Conservation (phyloP, 2,888 invertebrate species). For the Caenorhabditis japonica region DNA sequence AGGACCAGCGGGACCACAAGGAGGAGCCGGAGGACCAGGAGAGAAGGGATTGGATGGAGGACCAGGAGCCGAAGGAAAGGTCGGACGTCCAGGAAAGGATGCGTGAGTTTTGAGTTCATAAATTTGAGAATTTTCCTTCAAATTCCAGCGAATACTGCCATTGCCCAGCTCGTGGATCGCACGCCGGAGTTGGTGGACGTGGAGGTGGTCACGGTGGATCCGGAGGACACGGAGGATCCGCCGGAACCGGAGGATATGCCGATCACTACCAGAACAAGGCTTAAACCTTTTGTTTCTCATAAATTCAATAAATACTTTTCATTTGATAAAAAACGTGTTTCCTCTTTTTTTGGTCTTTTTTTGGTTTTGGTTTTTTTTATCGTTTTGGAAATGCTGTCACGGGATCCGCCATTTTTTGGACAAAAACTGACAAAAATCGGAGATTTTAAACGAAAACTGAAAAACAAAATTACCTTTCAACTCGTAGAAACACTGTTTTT, state of each 20-base stretch:
- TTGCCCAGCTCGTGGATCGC: conserved; percentile 50
- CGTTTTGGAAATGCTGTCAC: too few species aligned
- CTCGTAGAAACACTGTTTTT: too few species aligned
- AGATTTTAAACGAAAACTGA: too few species aligned
- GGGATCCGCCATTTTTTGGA: too few species aligned
- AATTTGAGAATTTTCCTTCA: background rate
- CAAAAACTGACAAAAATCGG: too few species aligned
- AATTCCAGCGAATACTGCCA: conserved; percentile 53
- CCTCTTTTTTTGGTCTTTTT: too few species aligned
- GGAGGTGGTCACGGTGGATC: conserved; percentile 40
- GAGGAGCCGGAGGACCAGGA: conserved; percentile 62
- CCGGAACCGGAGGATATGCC: conserved; percentile 34
- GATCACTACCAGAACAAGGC: conserved; percentile 39
- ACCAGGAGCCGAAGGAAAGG: conserved; percentile 62
- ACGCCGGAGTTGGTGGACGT: conserved; percentile 34
- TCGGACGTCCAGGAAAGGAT: conserved; percentile 60
- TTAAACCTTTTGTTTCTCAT: conserved; percentile 5
- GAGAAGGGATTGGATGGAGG: conserved; percentile 63
- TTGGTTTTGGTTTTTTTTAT: too few species aligned
- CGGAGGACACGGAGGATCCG: conserved; percentile 34
- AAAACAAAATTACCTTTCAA: too few species aligned
- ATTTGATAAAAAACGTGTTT: too few species aligned
- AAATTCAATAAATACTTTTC: too few species aligned
- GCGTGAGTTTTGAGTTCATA: conserved; percentile 29
- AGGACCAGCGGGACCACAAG: conserved; percentile 62